Evolutionary conservation across 2,888 invertebrate species (phyloP).

Genomic region (Panopea generosa): DNA sequence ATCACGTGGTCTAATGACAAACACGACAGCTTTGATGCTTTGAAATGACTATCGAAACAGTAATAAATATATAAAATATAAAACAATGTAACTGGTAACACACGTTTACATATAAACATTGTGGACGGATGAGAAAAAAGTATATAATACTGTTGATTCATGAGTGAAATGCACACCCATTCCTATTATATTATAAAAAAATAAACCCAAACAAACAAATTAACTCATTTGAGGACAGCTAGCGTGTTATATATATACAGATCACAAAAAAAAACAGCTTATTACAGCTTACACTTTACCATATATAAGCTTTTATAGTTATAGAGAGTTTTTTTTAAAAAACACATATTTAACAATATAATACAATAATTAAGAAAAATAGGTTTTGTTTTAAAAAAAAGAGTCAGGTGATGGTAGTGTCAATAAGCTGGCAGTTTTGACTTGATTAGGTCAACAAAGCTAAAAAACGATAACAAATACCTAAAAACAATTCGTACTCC

Average conservation of each 20-base stretch:
- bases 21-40: slow-evolving; percentile 25
- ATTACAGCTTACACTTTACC: slow-evolving; percentile 8
- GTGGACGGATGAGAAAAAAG: slow-evolving; percentile 41
- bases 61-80: slow-evolving; percentile 44
- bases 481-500: too few relatives aligned
- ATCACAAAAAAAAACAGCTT: not conserved
- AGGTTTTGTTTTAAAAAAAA: not conserved
- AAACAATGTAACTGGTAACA: slow-evolving; percentile 39
- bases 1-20: not conserved
- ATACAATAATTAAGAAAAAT: not conserved
- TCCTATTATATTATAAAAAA: slow-evolving; percentile 7
- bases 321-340: not conserved
- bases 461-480: too few relatives aligned
- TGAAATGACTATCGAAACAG: slow-evolving; percentile 34
- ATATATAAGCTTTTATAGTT: slow-evolving; percentile 15
- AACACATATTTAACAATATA: not conserved
- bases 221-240: slow-evolving; percentile 18
- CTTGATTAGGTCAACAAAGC: not conserved
- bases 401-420: slow-evolving; percentile 1
- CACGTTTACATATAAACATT: slow-evolving; percentile 50
- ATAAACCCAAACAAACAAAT: slow-evolving; percentile 25
- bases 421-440: slow-evolving; percentile 8
- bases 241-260: slow-evolving; percentile 21
- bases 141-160: slow-evolving; percentile 48
- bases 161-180: slow-evolving; percentile 46